Conservation (phyloP, 2,797 vertebrate species). For the Sciurus carolinensis region DNA sequence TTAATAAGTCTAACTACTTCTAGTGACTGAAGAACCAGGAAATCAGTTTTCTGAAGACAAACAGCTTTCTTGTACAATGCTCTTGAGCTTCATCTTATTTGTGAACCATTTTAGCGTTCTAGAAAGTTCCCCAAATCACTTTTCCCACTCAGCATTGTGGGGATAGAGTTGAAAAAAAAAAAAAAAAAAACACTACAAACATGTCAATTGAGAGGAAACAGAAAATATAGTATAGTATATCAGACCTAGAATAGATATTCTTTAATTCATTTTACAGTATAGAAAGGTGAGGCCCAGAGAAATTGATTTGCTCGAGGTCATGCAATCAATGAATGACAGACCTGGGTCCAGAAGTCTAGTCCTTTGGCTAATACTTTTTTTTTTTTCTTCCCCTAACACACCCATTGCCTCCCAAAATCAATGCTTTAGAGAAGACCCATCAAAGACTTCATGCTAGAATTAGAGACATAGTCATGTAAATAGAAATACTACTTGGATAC, state of each 20-base stretch:
- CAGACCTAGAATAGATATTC: slow-evolving; percentile 12
- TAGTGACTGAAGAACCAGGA: neutral
- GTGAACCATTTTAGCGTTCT: neutral
- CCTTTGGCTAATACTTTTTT: neutral
- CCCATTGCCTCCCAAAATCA: neutral
- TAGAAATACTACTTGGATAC: neutral
- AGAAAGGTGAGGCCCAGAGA: slow-evolving; percentile 47
- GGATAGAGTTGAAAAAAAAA: neutral
- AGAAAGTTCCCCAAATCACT: neutral
- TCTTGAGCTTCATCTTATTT: neutral
- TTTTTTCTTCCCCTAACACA: neutral
- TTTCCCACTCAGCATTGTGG: neutral
- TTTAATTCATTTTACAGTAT: slow-evolving; percentile 22
- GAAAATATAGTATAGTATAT: neutral
- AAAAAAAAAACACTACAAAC: neutral
- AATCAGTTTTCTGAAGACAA: neutral
- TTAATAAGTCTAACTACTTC: neutral
- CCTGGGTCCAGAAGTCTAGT: neutral
- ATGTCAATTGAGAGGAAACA: slow-evolving; percentile 22
- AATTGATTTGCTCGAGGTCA: slow-evolving; percentile 40
- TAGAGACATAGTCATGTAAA: neutral
- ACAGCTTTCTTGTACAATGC: neutral
- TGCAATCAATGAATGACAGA: neutral
- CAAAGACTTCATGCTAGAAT: neutral
- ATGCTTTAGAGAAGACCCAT: neutral